Evolutionary conservation across 2,113 vertebrate species (phyloP).

Genomic region (Tylochromis polylepis): DNA sequence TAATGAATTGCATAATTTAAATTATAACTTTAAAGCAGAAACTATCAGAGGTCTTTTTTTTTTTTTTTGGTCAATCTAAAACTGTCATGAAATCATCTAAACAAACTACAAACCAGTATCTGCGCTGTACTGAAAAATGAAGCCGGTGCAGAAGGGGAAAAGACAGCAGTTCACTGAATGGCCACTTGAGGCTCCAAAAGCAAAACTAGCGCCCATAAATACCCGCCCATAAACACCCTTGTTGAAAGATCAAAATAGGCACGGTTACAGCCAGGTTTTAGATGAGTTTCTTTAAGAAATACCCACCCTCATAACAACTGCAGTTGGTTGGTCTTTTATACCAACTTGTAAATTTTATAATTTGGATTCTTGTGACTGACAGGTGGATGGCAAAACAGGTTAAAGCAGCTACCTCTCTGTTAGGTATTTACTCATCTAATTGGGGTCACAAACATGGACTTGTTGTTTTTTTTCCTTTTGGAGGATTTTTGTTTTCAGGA

Average conservation of each 20-base stretch:
- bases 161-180: neutral
- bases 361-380: neutral
- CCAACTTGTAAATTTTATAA: neutral
- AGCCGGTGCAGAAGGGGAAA: neutral
- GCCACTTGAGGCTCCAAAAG: neutral
- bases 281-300: neutral
- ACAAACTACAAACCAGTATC: neutral
- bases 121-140: neutral
- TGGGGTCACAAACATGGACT: neutral
- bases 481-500: neutral
- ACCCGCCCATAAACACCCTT: too few relatives aligned
- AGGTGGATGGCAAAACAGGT: neutral
- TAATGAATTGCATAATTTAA: too few relatives aligned
- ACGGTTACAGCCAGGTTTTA: neutral
- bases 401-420: neutral
- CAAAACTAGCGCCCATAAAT: too few relatives aligned
- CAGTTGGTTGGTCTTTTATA: neutral
- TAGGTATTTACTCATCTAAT: neutral
- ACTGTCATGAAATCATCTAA: neutral
- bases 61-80: neutral
- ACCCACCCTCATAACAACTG: neutral
- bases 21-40: too few relatives aligned
- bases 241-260: neutral
- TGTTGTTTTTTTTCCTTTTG: neutral
- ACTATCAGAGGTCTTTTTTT: neutral